Base-by-base conservation (phyloP, 2,888 invertebrate species). In the Esperia sulphurella region DNA sequence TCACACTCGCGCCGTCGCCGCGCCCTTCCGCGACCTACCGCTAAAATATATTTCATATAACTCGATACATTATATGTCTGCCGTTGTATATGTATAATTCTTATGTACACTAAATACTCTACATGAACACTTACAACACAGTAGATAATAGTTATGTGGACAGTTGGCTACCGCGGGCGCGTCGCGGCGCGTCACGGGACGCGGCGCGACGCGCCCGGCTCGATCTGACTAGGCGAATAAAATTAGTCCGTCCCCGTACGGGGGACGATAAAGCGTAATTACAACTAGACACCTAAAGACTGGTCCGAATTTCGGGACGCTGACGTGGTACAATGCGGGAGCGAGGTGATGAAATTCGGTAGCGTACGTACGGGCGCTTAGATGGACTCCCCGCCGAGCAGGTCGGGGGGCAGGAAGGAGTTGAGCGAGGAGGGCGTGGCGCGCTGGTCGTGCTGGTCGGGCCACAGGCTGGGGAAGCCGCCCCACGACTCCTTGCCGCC, bases 311-410 rank as follows among this genome's bases (percentile, higher is more conserved):
- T 21, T 5, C 21, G 21, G 21, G 21, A 21, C 21, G 21, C 21
- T 21, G 21, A 21, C 21, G 21, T 21, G 21, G 21, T 21, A 21
- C 21, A 21, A 21, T 21, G 21, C 21, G 21, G 21, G 21, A 21
- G 31, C 31, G 31, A 31, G 31, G 31, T 31, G 31, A 4, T 8
- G 10, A n/a, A 12, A 14, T 29, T 12, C 40, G n/a, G 38, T 35
- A 14, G 39, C 41, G 41, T 41, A 41, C 30, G 43, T 43, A 33
- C 14, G 14, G 14, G 37, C 13, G 58, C 58, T 75, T 94, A 95
- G 92, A 95, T 95, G 77, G 95, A 94, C 92, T 95, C 96, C 75
- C 95, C 95, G 84, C 95, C 95, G 82, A 96, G 93, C 76, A 96
- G 93, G 86, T 96, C 96, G 65, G 95, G 95, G 71, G 96, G 96